Evolutionary conservation across 2,797 vertebrate genomes (phyloP).

Genomic region (Myioborus miniatus): DNA sequence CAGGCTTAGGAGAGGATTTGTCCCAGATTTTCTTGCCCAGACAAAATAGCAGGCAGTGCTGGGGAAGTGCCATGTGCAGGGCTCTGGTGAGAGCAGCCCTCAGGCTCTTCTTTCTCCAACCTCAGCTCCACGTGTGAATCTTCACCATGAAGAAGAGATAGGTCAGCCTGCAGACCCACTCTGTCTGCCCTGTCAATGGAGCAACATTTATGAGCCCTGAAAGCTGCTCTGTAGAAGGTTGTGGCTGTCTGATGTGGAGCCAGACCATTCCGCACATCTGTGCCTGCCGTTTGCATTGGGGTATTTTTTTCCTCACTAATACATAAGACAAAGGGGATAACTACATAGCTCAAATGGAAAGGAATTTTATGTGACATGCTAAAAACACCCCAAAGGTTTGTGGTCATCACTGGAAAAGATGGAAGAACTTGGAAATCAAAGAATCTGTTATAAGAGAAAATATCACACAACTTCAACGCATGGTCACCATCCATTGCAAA

Average conservation of each 20-base stretch:
- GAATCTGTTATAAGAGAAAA: background rate
- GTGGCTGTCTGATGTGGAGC: background rate
- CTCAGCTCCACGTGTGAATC: background rate
- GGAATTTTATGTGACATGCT: background rate
- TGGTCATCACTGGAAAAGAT: background rate
- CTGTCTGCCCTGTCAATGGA: background rate
- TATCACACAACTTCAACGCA: background rate
- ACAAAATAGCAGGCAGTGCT: background rate
- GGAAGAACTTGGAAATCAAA: background rate
- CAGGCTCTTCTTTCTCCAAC: background rate
- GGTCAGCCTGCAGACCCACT: background rate
- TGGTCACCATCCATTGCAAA: background rate
- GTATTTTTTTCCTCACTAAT: background rate
- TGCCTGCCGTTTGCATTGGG: accelerated
- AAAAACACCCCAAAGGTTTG: background rate
- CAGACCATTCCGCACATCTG: background rate
- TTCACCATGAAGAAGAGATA: background rate
- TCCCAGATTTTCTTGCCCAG: background rate
- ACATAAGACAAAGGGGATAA: accelerated
- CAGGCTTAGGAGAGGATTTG: background rate
- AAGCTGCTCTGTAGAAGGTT: accelerated
- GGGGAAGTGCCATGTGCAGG: background rate
- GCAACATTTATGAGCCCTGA: background rate
- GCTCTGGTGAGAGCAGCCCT: background rate
- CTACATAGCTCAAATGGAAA: background rate